Conservation (phyloP, 2,797 vertebrate species). For the Xenentodon cancila region DNA sequence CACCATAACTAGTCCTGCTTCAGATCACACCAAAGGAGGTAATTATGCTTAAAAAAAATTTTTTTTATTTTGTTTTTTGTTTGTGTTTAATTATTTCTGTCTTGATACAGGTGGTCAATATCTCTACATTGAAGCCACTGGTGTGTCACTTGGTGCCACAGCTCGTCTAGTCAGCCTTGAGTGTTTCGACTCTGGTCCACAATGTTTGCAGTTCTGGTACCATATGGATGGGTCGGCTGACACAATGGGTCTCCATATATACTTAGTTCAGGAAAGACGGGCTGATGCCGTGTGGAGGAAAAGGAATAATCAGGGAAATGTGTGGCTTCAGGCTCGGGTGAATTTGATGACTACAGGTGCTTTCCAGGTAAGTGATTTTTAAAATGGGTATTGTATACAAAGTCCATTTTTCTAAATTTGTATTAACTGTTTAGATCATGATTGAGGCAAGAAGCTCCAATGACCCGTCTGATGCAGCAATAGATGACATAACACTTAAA, state of each 20-base stretch:
- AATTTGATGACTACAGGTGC: slow-evolving; percentile 49
- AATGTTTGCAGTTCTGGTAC: slow-evolving; percentile 85
- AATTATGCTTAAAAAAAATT: slow-evolving; percentile 5
- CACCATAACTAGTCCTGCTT: slow-evolving; percentile 62
- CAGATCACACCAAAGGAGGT: slow-evolving; percentile 77
- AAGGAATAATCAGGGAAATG: slow-evolving; percentile 76
- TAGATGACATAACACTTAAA: slow-evolving; percentile 82
- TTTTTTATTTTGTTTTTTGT: neutral
- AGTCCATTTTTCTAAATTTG: too few relatives aligned
- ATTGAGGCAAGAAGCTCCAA: slow-evolving; percentile 81
- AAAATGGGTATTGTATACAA: neutral
- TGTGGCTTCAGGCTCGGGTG: slow-evolving; percentile 76
- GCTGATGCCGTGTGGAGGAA: slow-evolving; percentile 59
- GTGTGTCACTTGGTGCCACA: slow-evolving; percentile 61
- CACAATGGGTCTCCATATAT: slow-evolving; percentile 79
- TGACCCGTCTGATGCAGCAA: slow-evolving; percentile 76
- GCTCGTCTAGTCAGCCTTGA: slow-evolving; percentile 75
- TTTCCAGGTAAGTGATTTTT: slow-evolving; percentile 20
- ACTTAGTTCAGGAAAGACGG: slow-evolving; percentile 59
- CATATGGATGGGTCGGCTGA: slow-evolving; percentile 79
- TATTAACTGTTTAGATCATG: slow-evolving; percentile 69
- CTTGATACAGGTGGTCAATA: slow-evolving; percentile 70
- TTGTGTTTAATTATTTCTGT: neutral
- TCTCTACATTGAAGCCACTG: slow-evolving; percentile 74
- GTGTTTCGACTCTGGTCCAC: slow-evolving; percentile 67